Evolutionary conservation across 2,888 invertebrate species (phyloP), one percentile per base, ranked within the genome.

Genomic region (Ectobius pallidus): DNA sequence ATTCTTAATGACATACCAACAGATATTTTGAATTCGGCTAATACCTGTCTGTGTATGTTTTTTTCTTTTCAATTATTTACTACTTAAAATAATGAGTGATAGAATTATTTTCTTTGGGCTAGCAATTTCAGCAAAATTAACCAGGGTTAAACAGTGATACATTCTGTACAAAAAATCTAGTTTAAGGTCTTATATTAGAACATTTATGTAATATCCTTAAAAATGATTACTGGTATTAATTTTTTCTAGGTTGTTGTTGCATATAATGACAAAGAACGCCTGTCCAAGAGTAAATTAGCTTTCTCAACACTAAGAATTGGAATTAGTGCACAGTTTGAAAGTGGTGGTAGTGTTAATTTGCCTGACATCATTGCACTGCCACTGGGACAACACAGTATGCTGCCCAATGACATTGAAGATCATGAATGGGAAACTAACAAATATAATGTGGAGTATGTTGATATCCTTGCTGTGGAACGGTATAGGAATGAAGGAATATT

Each of bases 181-280:
- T n/a, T n/a, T n/a, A n/a, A n/a, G n/a, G n/a, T n/a, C n/a, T n/a
- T n/a, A n/a, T n/a, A n/a, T n/a, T n/a, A n/a, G n/a, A n/a, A n/a
- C n/a, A n/a, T n/a, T n/a, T n/a, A n/a, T n/a, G n/a, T n/a, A n/a
- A n/a, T n/a, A n/a, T n/a, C n/a, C n/a, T n/a, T n/a, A n/a, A n/a
- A n/a, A n/a, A n/a, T n/a, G n/a, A n/a, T n/a, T n/a, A n/a, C n/a
- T n/a, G n/a, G n/a, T n/a, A n/a, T n/a, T n/a, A n/a, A n/a, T n/a
- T n/a, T n/a, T 32, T 46, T 74, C 20, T 70, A 82, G 81, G 74
- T 82, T 14, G 77, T 79, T 49, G 79, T 82, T 16, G 78, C 79
- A 4, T 81, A 80, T 73, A 77, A 79, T 75, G 82, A 82, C 74
- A 76, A 78, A 16, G 81, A 80, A 73, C 78, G 78, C 34, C 71